Evolutionary conservation across 2,113 vertebrate genomes (phyloP), one percentile per base, ranked within the genome.

Genomic region (Nerophis ophidion): DNA sequence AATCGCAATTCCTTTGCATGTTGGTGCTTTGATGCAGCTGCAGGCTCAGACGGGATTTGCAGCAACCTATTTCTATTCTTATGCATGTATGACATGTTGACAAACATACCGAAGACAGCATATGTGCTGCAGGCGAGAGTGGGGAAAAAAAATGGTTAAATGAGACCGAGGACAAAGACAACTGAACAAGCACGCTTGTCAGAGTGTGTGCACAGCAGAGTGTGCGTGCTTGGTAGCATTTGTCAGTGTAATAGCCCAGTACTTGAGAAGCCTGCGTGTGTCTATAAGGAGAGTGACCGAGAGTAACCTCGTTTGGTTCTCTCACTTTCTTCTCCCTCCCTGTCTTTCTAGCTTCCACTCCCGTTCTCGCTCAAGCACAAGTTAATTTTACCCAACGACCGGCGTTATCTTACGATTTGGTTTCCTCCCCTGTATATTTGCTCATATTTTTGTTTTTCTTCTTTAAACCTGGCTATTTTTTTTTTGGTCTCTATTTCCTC

Each of bases 291-390:
- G 62, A 80, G 77, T 11, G 83, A 70, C 81, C 81, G 72, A 79
- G 42, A 80, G 77, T 89, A 86, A 89, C 87, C 87, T 75, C 26
- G 74, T 81, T 83, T 79, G 80, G 81, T 77, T 82, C 76, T 75
- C 8, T 0, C 17, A 9, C 13, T 57, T 58, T 63, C 53, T 51
- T 49, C 61, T 51, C 7, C 12, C 59, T 49, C 46, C 19, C 55
- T 55, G 63, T 48, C 19, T 45, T 68, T 55, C 40, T 26, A 48
- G 26, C 48, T 68, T 55, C 40, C 59, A 4, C 55, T 74, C 53
- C 8, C 2, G 48, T 26, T 58, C 15, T 56, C 57, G 6, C 14
- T 44, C 52, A 36, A 14, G 10, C 53, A 38, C 34, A 15, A 12
- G 34, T n/a, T 34, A n/a, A 55, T 12, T 14, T 10, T 6, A 55